phyloP scores from a whole-genome alignment of 2,113 vertebrate genomes.

The Dinomys branickii region DNA sequence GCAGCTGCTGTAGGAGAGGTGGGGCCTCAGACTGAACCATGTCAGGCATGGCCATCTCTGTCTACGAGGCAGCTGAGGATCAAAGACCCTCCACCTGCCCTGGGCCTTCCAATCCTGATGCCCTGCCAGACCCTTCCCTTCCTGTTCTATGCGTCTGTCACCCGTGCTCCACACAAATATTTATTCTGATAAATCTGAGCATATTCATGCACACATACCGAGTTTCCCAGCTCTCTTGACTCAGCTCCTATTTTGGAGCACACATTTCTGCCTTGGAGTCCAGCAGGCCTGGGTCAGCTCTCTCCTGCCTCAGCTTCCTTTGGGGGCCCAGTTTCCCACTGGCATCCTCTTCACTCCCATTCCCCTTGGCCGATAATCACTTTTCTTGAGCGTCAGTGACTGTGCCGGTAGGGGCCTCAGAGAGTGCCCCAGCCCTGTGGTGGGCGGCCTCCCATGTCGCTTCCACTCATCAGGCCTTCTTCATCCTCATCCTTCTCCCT shows the following conservation, averaged over 20 bases:
- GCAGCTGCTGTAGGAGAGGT: background rate
- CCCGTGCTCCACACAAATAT: background rate
- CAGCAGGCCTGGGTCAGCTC: background rate
- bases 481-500: background rate
- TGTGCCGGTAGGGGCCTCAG: background rate
- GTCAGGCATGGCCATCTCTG: background rate
- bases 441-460: background rate
- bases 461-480: background rate
- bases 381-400: slow-evolving; percentile 14
- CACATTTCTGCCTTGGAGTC: background rate
- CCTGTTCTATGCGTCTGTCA: background rate
- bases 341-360: background rate
- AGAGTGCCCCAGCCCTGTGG: too few relatives aligned
- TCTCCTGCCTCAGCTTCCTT: background rate
- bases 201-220: background rate
- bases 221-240: background rate
- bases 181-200: background rate
- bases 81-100: background rate
- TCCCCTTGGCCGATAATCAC: background rate
- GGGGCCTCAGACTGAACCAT: background rate
- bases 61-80: background rate
- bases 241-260: background rate
- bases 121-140: background rate
- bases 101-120: background rate
- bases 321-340: background rate